phyloP scores from a whole-genome alignment of 2,888 invertebrate genomes.

The Fragum whitleyi region DNA sequence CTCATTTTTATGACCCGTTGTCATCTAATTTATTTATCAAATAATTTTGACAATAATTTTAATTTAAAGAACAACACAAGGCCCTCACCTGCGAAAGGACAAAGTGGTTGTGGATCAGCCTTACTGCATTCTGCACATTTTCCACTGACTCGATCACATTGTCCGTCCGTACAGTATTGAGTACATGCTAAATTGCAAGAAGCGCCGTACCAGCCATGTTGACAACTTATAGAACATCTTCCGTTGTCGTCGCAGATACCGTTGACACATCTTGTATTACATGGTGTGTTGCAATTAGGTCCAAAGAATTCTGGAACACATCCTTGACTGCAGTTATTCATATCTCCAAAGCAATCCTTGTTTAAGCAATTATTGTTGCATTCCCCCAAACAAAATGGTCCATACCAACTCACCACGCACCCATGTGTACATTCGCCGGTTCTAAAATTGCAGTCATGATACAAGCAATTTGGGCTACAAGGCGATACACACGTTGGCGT shows the following conservation, averaged over 20 bases:
- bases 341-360: slow-evolving; percentile 22
- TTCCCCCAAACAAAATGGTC: slow-evolving; percentile 19
- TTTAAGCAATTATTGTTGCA: slow-evolving; percentile 39
- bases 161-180: slow-evolving; percentile 41
- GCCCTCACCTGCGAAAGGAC: slow-evolving; percentile 42
- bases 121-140: slow-evolving; percentile 44
- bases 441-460: slow-evolving; percentile 7
- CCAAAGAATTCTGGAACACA: slow-evolving; percentile 24
- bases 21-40: too few species aligned
- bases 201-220: slow-evolving; percentile 31
- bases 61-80: too few species aligned
- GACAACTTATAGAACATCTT: slow-evolving; percentile 30
- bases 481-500: slow-evolving; percentile 26
- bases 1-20: too few species aligned
- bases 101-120: slow-evolving; percentile 23
- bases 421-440: slow-evolving; percentile 14
- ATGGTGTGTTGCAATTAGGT: slow-evolving; percentile 2
- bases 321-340: slow-evolving; percentile 15
- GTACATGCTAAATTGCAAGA: slow-evolving; percentile 41
- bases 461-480: slow-evolving; percentile 33
- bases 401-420: slow-evolving; percentile 37
- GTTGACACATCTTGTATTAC: slow-evolving; percentile 25
- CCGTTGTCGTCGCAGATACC: slow-evolving; percentile 37
- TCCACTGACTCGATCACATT: slow-evolving; percentile 46
- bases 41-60: too few species aligned